Percentiles rank a stretch among this genome's conserved stretches.
phyloP scores from a whole-genome alignment of 2,888 invertebrate genomes.

The Deilephila elpenor region DNA sequence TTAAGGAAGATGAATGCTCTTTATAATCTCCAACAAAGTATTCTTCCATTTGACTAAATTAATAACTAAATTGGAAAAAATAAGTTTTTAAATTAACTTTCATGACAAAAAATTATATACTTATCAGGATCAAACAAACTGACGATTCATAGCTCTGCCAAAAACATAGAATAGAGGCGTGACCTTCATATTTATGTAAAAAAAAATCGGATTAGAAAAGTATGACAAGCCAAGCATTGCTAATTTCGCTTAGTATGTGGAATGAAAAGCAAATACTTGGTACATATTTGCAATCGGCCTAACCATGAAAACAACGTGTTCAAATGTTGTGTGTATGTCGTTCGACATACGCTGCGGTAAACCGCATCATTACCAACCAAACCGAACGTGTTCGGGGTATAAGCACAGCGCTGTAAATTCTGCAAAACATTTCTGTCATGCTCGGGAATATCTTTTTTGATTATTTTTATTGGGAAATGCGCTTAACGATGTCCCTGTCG shows the following conservation, averaged over 20 bases:
- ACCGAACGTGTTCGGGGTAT: constrained; percentile 31
- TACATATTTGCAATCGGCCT: constrained; percentile 11
- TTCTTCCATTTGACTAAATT: neutral
- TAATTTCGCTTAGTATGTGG: neutral
- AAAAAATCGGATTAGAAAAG: no score
- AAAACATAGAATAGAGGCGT: no score
- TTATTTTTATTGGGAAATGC: neutral
- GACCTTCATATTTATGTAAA: no score
- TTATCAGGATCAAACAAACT: no score
- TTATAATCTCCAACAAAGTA: neutral
- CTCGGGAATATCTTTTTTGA: neutral
- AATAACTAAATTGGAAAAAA: neutral
- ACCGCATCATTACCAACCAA: constrained; percentile 45
- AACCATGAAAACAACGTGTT: constrained; percentile 28
- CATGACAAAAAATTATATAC: no score
- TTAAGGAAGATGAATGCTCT: neutral
- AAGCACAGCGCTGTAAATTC: constrained; percentile 13
- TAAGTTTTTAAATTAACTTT: neutral
- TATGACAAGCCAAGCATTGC: no score
- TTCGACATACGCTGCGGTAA: constrained; percentile 40
- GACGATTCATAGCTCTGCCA: no score
- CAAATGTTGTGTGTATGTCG: constrained; percentile 37
- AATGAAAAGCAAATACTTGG: neutral
- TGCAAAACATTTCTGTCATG: neutral
- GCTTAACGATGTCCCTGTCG: neutral